Conservation (phyloP, 2,888 invertebrate species). For the Aporophyla nigra region DNA sequence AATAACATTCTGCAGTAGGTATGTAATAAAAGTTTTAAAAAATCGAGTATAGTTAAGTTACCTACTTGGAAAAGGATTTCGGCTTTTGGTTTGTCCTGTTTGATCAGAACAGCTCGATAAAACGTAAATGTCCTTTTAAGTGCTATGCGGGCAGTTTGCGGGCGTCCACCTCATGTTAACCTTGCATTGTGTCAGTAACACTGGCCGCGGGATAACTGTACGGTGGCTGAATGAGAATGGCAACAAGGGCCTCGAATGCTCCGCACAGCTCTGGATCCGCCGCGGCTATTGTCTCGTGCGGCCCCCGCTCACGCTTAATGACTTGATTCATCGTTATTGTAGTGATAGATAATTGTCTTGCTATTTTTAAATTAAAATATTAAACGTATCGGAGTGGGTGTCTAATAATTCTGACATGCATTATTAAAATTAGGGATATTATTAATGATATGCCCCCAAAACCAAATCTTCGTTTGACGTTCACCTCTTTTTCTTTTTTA, state of each 20-base stretch:
- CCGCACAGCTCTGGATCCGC: constrained; percentile 55
- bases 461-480: background rate
- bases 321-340: constrained; percentile 43
- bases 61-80: constrained; percentile 74
- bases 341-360: constrained; percentile 34
- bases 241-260: constrained; percentile 73
- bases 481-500: background rate
- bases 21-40: constrained; percentile 44
- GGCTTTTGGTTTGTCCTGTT: constrained; percentile 73
- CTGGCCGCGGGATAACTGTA: constrained; percentile 85
- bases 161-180: constrained; percentile 86
- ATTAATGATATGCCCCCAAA: background rate
- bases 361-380: background rate
- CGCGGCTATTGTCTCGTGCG: constrained; percentile 54
- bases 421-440: background rate
- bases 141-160: constrained; percentile 78
- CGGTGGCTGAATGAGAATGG: constrained; percentile 84
- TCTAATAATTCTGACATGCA: background rate
- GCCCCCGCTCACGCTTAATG: constrained; percentile 40
- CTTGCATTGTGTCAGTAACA: constrained; percentile 89
- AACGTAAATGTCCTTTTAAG: constrained; percentile 82
- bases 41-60: constrained; percentile 57
- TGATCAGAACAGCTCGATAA: constrained; percentile 76
- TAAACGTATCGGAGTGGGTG: background rate
- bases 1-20: constrained; percentile 63